Conservation (phyloP, 2,888 invertebrate species). For the Carabus problematicus region DNA sequence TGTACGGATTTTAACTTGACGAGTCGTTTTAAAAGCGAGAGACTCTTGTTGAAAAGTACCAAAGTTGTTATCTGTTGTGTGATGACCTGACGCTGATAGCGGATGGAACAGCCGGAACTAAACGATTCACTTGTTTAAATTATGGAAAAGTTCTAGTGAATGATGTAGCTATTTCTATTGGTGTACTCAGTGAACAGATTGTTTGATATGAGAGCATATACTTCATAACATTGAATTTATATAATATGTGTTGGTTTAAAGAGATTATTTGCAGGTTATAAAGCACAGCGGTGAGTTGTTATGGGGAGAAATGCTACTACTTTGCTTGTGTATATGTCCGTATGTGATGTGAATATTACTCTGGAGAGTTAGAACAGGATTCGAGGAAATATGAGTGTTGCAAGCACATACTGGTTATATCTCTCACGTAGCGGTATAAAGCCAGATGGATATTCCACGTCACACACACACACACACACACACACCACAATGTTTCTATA, state of each 20-base stretch:
- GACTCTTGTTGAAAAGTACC: too few relatives aligned
- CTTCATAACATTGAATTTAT: too few relatives aligned
- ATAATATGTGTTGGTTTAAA: conserved; percentile 15
- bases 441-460: conserved; percentile 54
- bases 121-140: too few relatives aligned
- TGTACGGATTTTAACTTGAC: too few relatives aligned
- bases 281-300: conserved; percentile 49
- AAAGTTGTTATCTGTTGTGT: too few relatives aligned
- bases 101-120: too few relatives aligned
- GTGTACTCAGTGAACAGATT: too few relatives aligned
- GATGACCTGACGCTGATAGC: too few relatives aligned
- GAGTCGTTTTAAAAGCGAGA: too few relatives aligned
- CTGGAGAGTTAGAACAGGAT: conserved; percentile 51
- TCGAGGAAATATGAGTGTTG: conserved; percentile 53
- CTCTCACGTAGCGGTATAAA: conserved; percentile 55
- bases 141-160: too few relatives aligned
- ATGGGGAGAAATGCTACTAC: conserved; percentile 3
- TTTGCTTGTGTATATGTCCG: background rate
- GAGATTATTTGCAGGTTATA: conserved; percentile 45
- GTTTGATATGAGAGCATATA: too few relatives aligned
- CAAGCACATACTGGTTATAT: conserved; percentile 49
- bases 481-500: background rate
- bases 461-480: conserved; percentile 46
- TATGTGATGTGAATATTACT: conserved; percentile 56
- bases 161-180: too few relatives aligned